A percentile compares a stretch with the other conserved stretches of the same genome.
phyloP scores from a whole-genome alignment of 2,113 vertebrate species.

The Lontra canadensis region DNA sequence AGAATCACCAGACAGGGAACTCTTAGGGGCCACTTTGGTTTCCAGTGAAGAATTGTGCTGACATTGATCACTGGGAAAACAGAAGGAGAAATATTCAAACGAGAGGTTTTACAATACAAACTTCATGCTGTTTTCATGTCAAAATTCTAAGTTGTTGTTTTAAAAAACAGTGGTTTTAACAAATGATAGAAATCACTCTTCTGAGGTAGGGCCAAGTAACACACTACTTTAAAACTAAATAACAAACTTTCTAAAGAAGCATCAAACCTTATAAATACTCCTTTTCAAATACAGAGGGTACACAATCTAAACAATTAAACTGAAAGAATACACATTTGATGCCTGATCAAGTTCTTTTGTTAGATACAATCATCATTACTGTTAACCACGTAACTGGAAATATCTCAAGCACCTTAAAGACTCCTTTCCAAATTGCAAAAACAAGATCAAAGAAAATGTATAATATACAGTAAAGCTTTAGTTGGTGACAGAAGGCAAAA shows the following conservation, averaged over 20 bases:
- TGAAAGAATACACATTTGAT: not conserved
- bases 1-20: not conserved
- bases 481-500: not conserved
- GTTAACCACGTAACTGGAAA: not conserved
- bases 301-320: constrained; percentile 4
- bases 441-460: not conserved
- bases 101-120: not conserved
- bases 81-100: constrained; percentile 15
- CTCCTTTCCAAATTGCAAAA: constrained; percentile 12
- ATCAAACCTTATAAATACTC: constrained; percentile 13
- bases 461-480: constrained; percentile 7
- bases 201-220: not conserved
- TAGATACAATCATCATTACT: not conserved
- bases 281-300: constrained; percentile 30
- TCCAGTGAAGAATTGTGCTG: not conserved
- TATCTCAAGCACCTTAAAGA: constrained; percentile 20
- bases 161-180: not conserved
- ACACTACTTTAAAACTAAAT: not conserved
- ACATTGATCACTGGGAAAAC: not conserved
- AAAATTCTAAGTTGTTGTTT: constrained; percentile 37
- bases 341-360: not conserved
- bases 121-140: constrained; percentile 18
- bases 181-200: not conserved
- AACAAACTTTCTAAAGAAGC: constrained; percentile 21
- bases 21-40: not conserved